Conservation (phyloP, 2,888 invertebrate species). For the Rhodophaea formosa region DNA sequence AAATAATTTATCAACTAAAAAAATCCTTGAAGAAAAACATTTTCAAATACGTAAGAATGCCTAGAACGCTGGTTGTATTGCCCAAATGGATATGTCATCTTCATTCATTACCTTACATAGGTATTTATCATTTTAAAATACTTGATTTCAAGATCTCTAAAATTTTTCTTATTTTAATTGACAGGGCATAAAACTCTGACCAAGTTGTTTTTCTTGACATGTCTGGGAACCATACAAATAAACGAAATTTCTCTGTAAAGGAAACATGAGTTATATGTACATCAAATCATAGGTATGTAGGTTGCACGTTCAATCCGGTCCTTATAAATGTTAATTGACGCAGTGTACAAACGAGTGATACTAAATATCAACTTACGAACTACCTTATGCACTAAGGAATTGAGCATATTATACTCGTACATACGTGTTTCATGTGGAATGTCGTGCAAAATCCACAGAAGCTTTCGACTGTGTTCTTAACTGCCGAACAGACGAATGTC, state of each 20-base stretch:
- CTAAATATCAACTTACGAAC: slow-evolving; percentile 19
- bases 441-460: slow-evolving; percentile 53
- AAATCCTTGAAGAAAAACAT: too few relatives aligned
- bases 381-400: slow-evolving; percentile 33
- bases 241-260: slow-evolving; percentile 37
- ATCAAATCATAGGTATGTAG: slow-evolving; percentile 50
- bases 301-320: slow-evolving; percentile 54
- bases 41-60: too few relatives aligned
- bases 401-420: slow-evolving; percentile 34
- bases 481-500: slow-evolving; percentile 54
- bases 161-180: neutral
- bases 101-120: too few relatives aligned
- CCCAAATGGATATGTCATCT: too few relatives aligned
- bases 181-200: neutral
- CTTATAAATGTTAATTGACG: slow-evolving; percentile 68
- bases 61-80: too few relatives aligned
- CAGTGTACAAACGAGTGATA: slow-evolving; percentile 49
- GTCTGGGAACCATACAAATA: slow-evolving; percentile 37
- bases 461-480: slow-evolving; percentile 51
- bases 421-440: slow-evolving; percentile 42
- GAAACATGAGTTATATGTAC: slow-evolving; percentile 51
- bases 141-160: neutral
- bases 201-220: neutral
- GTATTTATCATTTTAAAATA: too few relatives aligned
- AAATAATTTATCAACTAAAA: too few relatives aligned